These are phyloP conservation scores for Empidonax alnorum DNA, from an alignment of 2,113 vertebrate species.

Conservation along the genomic window DNA sequence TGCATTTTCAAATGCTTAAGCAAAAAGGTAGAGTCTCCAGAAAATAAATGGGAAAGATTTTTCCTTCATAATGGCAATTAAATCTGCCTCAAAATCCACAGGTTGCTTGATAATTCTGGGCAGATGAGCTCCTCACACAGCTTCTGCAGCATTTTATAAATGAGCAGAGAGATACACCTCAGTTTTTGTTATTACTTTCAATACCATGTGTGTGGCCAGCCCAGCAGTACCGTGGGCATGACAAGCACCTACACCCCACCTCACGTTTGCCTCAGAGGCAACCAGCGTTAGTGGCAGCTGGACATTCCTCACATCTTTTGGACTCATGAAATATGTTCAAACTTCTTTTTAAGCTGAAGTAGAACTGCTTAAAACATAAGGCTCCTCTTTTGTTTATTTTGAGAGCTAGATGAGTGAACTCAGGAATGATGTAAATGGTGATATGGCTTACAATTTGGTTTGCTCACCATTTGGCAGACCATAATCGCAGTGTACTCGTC, in stretches of 20 bases:
- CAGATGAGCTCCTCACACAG: neutral
- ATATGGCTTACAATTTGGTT: neutral
- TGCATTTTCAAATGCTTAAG: neutral
- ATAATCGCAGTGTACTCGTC: neutral
- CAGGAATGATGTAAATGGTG: neutral
- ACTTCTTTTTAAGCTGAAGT: neutral
- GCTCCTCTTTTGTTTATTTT: neutral
- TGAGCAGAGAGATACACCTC: neutral
- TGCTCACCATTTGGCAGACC: neutral
- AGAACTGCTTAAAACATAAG: neutral
- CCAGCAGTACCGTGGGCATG: neutral
- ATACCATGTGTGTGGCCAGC: neutral
- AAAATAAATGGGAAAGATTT: neutral
- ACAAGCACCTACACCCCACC: neutral
- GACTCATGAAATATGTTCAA: neutral
- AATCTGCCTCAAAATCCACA: neutral
- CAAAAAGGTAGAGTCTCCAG: neutral
- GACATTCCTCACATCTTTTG: neutral
- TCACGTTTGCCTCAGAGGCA: neutral
- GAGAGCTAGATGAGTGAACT: neutral
- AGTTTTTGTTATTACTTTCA: neutral
- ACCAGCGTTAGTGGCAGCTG: rapidly evolving
- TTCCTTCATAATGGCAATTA: neutral
- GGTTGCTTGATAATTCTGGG: neutral
- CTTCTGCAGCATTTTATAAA: neutral